phyloP scores from a whole-genome alignment of 2,888 invertebrate species.

The Campaea margaritaria region DNA sequence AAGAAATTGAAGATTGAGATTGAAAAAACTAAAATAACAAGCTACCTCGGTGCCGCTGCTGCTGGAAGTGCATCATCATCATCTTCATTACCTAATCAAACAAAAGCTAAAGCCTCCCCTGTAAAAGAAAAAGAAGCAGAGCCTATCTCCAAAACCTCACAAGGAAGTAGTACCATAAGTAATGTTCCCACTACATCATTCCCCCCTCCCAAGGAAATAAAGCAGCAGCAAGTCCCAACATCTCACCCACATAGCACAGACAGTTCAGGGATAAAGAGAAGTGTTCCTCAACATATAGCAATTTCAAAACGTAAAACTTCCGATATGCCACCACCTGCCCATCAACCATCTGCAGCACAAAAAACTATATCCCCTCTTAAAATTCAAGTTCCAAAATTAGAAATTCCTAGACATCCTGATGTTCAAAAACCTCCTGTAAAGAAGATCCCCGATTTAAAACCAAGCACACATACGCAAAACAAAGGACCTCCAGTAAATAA shows the following conservation, averaged over 20 bases:
- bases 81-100: conserved; percentile 36
- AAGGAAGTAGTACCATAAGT: conserved; percentile 23
- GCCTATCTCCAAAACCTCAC: conserved; percentile 39
- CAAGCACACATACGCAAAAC: conserved; percentile 62
- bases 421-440: conserved; percentile 57
- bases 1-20: conserved; percentile 76
- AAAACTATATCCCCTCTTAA: conserved; percentile 75
- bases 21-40: conserved; percentile 68
- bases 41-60: conserved; percentile 36
- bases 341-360: conserved; percentile 48
- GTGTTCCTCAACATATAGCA: conserved; percentile 60
- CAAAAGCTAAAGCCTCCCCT: conserved; percentile 52
- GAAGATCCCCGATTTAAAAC: conserved; percentile 79
- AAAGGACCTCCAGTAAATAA: conserved; percentile 67
- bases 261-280: conserved; percentile 61
- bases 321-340: conserved; percentile 49
- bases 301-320: conserved; percentile 81
- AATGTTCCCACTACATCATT: conserved; percentile 38
- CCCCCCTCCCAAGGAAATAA: conserved; percentile 53
- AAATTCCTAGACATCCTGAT: conserved; percentile 54
- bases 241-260: conserved; percentile 43
- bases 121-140: conserved; percentile 44
- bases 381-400: conserved; percentile 72
- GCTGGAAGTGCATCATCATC: conserved; percentile 34
- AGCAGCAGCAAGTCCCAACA: conserved; percentile 48